Evolutionary conservation across 2,888 invertebrate species (phyloP).

Genomic region (Dicranocentrus wangi): DNA sequence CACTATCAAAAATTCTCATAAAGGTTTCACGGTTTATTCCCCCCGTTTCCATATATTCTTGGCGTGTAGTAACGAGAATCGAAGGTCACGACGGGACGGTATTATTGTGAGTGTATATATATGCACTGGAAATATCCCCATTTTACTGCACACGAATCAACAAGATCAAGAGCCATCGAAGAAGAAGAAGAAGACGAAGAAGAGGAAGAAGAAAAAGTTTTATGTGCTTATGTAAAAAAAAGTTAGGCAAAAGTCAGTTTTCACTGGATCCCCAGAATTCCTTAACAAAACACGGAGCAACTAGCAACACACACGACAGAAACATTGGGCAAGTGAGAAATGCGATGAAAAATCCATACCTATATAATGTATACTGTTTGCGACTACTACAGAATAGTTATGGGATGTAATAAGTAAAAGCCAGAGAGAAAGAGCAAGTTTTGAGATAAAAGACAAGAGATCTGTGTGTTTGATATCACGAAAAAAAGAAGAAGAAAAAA

Average conservation of each 20-base stretch:
- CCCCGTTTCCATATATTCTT: background rate
- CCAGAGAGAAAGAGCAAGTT: background rate
- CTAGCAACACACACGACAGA: no score
- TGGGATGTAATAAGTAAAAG: constrained; percentile 23
- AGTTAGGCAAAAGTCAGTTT: background rate
- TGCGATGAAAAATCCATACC: no score
- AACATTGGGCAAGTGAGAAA: background rate
- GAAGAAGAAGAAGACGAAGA: no score
- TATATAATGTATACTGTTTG: no score
- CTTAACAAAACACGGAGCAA: no score
- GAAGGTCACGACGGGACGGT: background rate
- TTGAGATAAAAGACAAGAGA: constrained; percentile 4
- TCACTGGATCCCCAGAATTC: no score
- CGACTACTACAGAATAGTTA: no score
- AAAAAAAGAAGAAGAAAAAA: no score
- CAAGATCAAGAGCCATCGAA: background rate
- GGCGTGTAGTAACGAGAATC: background rate
- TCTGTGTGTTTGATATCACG: background rate
- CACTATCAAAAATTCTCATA: background rate
- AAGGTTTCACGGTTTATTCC: background rate
- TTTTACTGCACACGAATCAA: background rate
- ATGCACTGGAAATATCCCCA: no score
- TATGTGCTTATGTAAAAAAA: constrained; percentile 14
- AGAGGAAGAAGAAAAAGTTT: no score
- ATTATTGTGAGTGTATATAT: no score